phyloP scores from a whole-genome alignment of 2,888 invertebrate species.

The Drosophila gaucha region DNA sequence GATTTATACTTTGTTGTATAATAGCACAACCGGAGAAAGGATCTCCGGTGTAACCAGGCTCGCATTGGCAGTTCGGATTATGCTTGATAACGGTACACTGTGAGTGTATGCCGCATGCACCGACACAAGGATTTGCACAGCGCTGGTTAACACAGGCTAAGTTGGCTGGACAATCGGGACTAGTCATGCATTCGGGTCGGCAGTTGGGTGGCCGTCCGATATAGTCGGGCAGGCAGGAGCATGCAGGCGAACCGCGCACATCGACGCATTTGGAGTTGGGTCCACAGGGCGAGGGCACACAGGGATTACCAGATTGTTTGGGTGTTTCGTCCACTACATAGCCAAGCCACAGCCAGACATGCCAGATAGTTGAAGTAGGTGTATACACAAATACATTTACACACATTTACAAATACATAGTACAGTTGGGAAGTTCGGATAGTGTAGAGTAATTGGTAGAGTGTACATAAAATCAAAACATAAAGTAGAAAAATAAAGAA shows the following conservation, averaged over 20 bases:
- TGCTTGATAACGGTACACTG: slow-evolving; percentile 91
- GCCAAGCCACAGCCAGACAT: slow-evolving; percentile 49
- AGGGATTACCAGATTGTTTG: slow-evolving; percentile 89
- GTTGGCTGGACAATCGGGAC: slow-evolving; percentile 90
- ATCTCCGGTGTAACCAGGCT: slow-evolving; percentile 90
- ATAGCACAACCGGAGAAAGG: slow-evolving; percentile 90
- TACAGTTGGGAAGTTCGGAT: slow-evolving; percentile 52
- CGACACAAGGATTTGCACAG: slow-evolving; percentile 92
- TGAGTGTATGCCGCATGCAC: slow-evolving; percentile 91
- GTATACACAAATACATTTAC: slow-evolving; percentile 60
- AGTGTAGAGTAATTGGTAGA: slow-evolving; percentile 64
- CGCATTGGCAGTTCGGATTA: slow-evolving; percentile 91
- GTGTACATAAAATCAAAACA: slow-evolving; percentile 70
- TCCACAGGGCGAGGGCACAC: slow-evolving; percentile 93
- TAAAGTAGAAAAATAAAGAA: slow-evolving; percentile 56
- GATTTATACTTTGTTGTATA: slow-evolving; percentile 85
- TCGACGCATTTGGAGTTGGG: slow-evolving; percentile 92
- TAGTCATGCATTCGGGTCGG: slow-evolving; percentile 90
- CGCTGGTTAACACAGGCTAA: slow-evolving; percentile 91
- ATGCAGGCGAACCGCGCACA: slow-evolving; percentile 91
- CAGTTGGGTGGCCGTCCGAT: slow-evolving; percentile 94
- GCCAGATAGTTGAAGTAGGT: slow-evolving; percentile 59
- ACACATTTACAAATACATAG: slow-evolving; percentile 70
- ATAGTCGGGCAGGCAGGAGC: slow-evolving; percentile 92
- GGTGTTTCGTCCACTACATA: slow-evolving; percentile 84